Base-by-base conservation (phyloP, 1,140 invertebrate genomes). In the Wiebesia pumilae region DNA sequence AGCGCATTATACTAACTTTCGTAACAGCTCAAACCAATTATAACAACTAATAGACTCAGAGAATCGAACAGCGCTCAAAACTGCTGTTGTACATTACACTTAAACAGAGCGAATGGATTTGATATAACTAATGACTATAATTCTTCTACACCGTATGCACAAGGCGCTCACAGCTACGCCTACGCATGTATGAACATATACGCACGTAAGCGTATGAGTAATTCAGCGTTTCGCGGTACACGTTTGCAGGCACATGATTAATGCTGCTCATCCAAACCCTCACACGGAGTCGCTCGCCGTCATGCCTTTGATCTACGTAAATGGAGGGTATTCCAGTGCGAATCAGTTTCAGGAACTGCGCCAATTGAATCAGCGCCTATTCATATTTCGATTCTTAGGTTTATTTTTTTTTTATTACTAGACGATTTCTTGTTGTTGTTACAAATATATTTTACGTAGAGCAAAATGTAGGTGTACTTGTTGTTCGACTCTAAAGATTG, bases 281-380 rank as follows among this genome's bases (percentile, higher is more conserved):
- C 24, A 4, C 71, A 21, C 38, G 6, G 7, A 75, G 3, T 43
- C 38, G 51, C 14, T n/a, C n/a, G n/a, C 16, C n/a, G 67, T n/a
- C 67, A 4, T n/a, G 67, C 3, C 1, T 71, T 33, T 38, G 7
- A 10, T 71, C 33, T 27, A 73, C 24, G 54, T 21, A 21, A 58
- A 21, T 21, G 3, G 19, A 19, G 54, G 3, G 10, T 16, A 3
- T 12, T 58, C 4, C 7, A 62, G 24, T 10, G 58, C 10, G 58
- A 27, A 62, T 27, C 4, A 3, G 2, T 24, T 24, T 24, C 21
- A 24, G 24, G 58, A 62, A 62, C 27, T 10, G 58, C 58, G 58
- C 58, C 71, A 67, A 62, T 51, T 65, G 83, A 84, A 75, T 84
- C 83, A 77, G 51, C 77, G 24, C 30, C 71, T 58, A 58, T 84